Percentiles rank a stretch among this genome's conserved stretches.
These are phyloP conservation scores for Thalassophryne amazonica DNA, from an alignment of 2,797 vertebrate genomes.

Conservation along the genomic window DNA sequence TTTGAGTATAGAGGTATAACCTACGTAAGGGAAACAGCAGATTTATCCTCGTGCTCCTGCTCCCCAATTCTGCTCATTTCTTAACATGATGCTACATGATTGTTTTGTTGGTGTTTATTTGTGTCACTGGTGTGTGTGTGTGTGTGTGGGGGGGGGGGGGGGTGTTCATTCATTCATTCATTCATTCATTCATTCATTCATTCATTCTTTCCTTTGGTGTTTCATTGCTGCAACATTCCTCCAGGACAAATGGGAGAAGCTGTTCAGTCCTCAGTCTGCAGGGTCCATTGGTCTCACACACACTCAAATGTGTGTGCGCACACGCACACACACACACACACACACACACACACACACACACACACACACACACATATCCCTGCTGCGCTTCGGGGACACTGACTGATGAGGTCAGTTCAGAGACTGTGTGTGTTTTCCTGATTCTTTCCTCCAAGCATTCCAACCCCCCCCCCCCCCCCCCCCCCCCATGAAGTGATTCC, in stretches of 20 bases:
- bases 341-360: neutral
- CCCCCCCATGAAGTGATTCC: slow-evolving; percentile 14
- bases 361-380: neutral
- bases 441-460: slow-evolving; percentile 40
- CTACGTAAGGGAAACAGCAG: slow-evolving; percentile 77
- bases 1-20: slow-evolving; percentile 58
- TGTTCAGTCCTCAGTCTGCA: neutral
- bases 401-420: slow-evolving; percentile 17
- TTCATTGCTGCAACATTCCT: slow-evolving; percentile 35
- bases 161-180: no score
- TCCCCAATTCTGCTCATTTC: slow-evolving; percentile 70
- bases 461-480: no score
- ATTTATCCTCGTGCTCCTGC: slow-evolving; percentile 60
- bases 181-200: no score
- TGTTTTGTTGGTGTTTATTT: slow-evolving; percentile 72
- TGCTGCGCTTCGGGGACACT: slow-evolving; percentile 11
- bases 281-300: no score
- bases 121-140: slow-evolving; percentile 36
- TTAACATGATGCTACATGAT: slow-evolving; percentile 72
- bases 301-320: no score
- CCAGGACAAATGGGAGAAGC: slow-evolving; percentile 23
- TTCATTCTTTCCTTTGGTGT: no score
- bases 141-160: neutral
- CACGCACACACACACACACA: neutral
- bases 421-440: neutral